A percentile compares a stretch with the other conserved stretches of the same genome.
Evolutionary conservation across 2,797 vertebrate species (phyloP).

Genomic region (Poecilia picta): DNA sequence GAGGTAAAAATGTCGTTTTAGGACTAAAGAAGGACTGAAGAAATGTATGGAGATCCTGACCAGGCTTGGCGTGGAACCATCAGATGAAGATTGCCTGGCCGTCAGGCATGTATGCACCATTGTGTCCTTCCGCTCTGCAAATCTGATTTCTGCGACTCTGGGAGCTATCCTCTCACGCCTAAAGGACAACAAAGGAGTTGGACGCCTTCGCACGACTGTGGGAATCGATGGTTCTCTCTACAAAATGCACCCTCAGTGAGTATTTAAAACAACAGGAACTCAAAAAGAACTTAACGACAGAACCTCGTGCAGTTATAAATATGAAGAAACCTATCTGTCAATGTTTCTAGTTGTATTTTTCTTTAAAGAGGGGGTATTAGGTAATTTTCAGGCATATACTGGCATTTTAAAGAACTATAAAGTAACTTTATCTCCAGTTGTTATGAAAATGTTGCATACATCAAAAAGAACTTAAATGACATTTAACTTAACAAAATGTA

Average conservation of each 20-base stretch:
- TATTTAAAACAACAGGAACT: constrained; percentile 13
- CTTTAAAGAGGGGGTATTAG: not conserved
- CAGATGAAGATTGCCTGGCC: constrained; percentile 91
- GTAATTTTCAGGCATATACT: no score
- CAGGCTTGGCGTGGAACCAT: constrained; percentile 92
- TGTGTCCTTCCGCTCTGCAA: constrained; percentile 95
- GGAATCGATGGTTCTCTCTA: constrained; percentile 98
- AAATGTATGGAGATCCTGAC: constrained; percentile 95
- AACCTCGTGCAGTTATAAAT: not conserved
- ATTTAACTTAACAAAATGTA: no score
- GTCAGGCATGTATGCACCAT: constrained; percentile 97
- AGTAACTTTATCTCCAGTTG: no score
- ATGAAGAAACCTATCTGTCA: not conserved
- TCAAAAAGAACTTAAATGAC: no score
- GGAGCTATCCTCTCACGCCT: constrained; percentile 90
- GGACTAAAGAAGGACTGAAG: constrained; percentile 94
- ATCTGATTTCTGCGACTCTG: constrained; percentile 89
- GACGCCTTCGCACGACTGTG: constrained; percentile 92
- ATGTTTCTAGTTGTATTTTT: not conserved
- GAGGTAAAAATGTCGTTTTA: constrained; percentile 50
- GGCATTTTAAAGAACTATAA: no score
- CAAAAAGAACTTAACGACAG: not conserved
- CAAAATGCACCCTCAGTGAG: constrained; percentile 99
- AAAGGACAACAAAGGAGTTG: constrained; percentile 90
- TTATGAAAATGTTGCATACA: no score